Conservation (phyloP, 2,113 vertebrate species). For the Limanda limanda region DNA sequence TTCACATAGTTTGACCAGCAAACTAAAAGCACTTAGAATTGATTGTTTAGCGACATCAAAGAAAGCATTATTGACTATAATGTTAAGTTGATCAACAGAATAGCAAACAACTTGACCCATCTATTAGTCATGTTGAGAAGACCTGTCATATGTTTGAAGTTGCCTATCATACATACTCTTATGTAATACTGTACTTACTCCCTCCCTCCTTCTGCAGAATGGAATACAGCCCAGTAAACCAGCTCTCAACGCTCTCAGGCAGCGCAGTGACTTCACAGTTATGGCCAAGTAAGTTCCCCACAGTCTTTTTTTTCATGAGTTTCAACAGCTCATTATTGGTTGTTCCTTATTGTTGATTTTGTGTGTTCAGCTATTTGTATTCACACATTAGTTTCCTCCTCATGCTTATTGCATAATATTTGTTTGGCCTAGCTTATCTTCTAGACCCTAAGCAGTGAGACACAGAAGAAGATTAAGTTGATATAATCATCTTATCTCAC, state of each 20-base stretch:
- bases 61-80: no score
- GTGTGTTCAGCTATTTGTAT: conserved; percentile 5
- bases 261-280: conserved; percentile 92
- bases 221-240: conserved; percentile 87
- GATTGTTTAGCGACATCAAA: no score
- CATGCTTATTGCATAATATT: not conserved
- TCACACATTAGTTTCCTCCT: not conserved
- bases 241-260: conserved; percentile 83
- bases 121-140: not conserved
- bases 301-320: not conserved
- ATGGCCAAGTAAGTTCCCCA: conserved; percentile 92
- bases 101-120: not conserved
- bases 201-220: conserved; percentile 80
- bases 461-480: not conserved
- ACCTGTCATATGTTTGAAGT: not conserved
- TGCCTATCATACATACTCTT: not conserved
- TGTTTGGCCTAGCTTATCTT: not conserved
- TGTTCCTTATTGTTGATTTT: conserved; percentile 7
- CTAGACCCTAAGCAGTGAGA: not conserved
- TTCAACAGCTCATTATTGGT: conserved; percentile 11
- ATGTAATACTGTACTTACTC: not conserved
- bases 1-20: no score
- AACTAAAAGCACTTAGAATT: no score
- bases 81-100: not conserved
- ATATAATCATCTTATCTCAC: not conserved